A percentile compares a stretch with the other conserved stretches of the same genome.
phyloP scores from a whole-genome alignment of 2,113 vertebrate genomes.

The Podocnemis expansa region DNA sequence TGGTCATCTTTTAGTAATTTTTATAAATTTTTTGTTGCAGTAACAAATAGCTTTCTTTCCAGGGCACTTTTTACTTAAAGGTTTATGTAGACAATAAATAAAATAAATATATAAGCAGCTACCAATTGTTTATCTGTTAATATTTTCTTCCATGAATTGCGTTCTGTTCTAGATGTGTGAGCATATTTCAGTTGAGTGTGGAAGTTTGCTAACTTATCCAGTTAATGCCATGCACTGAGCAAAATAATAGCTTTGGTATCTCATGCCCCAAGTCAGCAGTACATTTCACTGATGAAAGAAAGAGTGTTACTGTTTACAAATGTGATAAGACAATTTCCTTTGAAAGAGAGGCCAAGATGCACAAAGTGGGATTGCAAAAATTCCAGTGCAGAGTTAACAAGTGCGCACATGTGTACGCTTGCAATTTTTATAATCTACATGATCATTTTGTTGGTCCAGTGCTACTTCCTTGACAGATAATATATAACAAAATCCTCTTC shows the following conservation, averaged over 20 bases:
- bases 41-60: not conserved
- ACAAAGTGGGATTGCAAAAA: accelerated
- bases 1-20: accelerated
- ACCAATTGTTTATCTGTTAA: not conserved
- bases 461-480: not conserved
- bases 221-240: not conserved
- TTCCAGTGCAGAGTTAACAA: not conserved
- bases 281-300: not conserved
- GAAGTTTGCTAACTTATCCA: not conserved
- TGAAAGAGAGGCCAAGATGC: accelerated
- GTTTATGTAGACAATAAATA: not conserved
- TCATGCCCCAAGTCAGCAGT: not conserved
- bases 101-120: not conserved
- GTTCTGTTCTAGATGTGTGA: not conserved
- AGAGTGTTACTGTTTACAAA: not conserved
- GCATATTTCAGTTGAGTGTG: not conserved
- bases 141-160: not conserved
- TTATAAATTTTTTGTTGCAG: not conserved
- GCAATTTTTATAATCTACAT: not conserved
- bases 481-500: accelerated
- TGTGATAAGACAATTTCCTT: not conserved
- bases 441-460: not conserved
- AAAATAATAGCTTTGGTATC: not conserved
- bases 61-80: not conserved
- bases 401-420: not conserved